These are phyloP conservation scores for Misgurnus mizolepis DNA, from an alignment of 2,113 vertebrate species.

Conservation along the genomic window DNA sequence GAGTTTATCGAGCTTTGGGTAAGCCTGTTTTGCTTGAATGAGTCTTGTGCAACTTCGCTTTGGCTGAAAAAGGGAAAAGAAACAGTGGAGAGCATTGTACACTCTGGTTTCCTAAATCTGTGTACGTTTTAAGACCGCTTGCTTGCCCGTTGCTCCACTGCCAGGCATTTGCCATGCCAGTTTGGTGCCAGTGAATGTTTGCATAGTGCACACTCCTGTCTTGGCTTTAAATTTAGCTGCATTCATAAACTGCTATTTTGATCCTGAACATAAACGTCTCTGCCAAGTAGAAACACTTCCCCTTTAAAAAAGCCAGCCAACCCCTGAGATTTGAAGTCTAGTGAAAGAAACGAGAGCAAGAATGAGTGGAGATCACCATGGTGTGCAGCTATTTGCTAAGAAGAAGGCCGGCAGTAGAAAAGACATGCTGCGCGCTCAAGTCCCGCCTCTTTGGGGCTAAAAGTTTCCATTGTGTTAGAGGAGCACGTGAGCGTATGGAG, in stretches of 20 bases:
- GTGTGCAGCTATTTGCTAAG: slow-evolving; percentile 63
- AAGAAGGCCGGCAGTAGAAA: slow-evolving; percentile 66
- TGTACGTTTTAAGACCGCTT: slow-evolving; percentile 24
- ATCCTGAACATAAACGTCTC: slow-evolving; percentile 31
- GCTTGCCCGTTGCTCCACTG: slow-evolving; percentile 21
- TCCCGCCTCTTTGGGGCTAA: slow-evolving; percentile 70
- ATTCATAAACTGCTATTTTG: slow-evolving; percentile 60
- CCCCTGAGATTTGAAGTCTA: slow-evolving; percentile 34
- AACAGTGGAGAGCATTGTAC: slow-evolving; percentile 25
- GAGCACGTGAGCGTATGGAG: slow-evolving; percentile 68
- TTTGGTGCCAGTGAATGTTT: slow-evolving; percentile 62
- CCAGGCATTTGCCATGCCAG: slow-evolving; percentile 42
- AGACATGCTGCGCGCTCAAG: slow-evolving; percentile 53
- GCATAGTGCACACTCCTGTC: slow-evolving; percentile 61
- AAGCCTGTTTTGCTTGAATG: slow-evolving; percentile 15
- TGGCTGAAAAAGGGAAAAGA: slow-evolving; percentile 2
- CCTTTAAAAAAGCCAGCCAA: slow-evolving; percentile 35
- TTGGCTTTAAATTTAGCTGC: slow-evolving; percentile 71
- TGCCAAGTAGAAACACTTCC: slow-evolving; percentile 48
- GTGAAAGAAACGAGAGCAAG: slow-evolving; percentile 51
- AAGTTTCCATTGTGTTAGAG: slow-evolving; percentile 80
- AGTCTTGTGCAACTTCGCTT: background rate
- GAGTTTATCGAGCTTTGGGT: background rate
- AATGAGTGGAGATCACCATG: slow-evolving; percentile 53
- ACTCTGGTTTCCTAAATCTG: slow-evolving; percentile 37